Conservation (phyloP, 2,888 invertebrate species). For the Apodemia duryi region DNA sequence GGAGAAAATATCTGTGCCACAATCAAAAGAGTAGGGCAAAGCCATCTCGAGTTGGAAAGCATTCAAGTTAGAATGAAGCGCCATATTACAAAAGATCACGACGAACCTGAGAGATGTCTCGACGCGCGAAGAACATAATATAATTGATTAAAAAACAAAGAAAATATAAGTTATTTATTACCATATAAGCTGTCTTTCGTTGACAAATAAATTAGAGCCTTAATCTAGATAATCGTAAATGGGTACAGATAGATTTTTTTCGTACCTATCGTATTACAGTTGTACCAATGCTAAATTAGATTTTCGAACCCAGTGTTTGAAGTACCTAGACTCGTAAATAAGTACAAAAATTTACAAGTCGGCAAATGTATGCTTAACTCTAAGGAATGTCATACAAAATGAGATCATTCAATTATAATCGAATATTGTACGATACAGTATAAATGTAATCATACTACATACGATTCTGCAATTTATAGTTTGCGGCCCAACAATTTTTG, state of each 20-base stretch:
- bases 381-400: constrained; percentile 4
- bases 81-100: no score
- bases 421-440: neutral
- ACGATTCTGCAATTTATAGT: no score
- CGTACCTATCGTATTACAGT: neutral
- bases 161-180: constrained; percentile 10
- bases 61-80: no score
- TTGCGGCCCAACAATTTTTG: no score
- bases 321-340: neutral
- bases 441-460: no score
- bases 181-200: constrained; percentile 1
- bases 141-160: neutral
- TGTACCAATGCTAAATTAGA: constrained; percentile 7
- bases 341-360: neutral
- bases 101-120: no score
- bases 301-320: neutral
- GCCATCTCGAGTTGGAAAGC: no score
- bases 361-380: neutral
- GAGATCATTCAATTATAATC: neutral
- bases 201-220: constrained; percentile 13
- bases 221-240: neutral
- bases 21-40: no score
- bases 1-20: no score
- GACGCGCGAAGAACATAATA: no score
- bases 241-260: neutral